phyloP scores from a whole-genome alignment of 2,888 invertebrate genomes.

The Morinoia aosen region DNA sequence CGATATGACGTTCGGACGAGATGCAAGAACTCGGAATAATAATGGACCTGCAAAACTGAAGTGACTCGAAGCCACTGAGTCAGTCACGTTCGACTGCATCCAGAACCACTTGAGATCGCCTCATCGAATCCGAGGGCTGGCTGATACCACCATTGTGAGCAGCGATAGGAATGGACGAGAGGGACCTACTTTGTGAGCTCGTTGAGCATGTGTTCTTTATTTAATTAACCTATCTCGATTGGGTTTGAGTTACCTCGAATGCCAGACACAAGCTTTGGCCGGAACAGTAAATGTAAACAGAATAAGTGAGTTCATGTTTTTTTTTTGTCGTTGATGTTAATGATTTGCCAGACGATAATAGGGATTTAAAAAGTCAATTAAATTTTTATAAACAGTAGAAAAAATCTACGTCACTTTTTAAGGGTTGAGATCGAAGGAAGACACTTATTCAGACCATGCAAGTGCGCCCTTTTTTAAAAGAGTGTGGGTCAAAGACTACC shows the following conservation, averaged over 20 bases:
- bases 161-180: background rate
- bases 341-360: too few relatives aligned
- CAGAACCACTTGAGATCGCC: background rate
- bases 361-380: too few relatives aligned
- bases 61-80: background rate
- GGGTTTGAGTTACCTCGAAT: background rate
- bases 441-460: too few relatives aligned
- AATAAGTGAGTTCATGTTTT: too few relatives aligned
- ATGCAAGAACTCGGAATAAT: slow-evolving; percentile 12
- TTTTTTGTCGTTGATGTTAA: too few relatives aligned
- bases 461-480: too few relatives aligned
- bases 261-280: background rate
- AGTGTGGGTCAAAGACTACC: too few relatives aligned
- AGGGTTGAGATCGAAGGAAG: too few relatives aligned
- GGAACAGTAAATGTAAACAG: too few relatives aligned
- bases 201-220: background rate
- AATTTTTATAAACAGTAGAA: too few relatives aligned
- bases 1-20: background rate
- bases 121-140: background rate
- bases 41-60: slow-evolving; percentile 10
- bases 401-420: too few relatives aligned
- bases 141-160: background rate
- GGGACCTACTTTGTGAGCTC: background rate
- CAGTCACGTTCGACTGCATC: slow-evolving; percentile 34
- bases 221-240: background rate